Percentiles rank a stretch among this genome's conserved stretches.
phyloP scores from a whole-genome alignment of 2,113 vertebrate species.

The Urocitellus parryii region DNA sequence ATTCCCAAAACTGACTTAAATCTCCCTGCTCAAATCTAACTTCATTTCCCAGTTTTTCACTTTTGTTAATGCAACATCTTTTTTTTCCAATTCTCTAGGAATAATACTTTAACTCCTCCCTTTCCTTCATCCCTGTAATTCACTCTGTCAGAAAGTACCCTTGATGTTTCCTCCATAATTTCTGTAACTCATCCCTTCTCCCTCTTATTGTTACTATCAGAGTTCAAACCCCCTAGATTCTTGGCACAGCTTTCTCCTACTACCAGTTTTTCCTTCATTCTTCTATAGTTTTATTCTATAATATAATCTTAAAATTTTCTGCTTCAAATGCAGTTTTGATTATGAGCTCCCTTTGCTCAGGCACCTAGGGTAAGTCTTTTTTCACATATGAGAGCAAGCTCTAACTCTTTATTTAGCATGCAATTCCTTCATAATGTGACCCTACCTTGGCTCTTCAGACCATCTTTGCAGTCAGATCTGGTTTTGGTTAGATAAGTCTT shows the following conservation, averaged over 20 bases:
- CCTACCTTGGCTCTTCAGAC: background rate
- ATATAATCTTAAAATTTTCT: constrained; percentile 2
- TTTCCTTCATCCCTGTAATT: background rate
- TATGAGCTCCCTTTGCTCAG: background rate
- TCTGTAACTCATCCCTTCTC: constrained; percentile 22
- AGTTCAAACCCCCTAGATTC: constrained; percentile 17
- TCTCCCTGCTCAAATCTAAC: background rate
- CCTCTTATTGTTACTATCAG: background rate
- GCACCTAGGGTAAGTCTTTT: background rate
- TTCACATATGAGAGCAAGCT: background rate
- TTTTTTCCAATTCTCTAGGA: background rate
- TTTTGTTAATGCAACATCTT: constrained; percentile 3
- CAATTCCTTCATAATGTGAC: background rate
- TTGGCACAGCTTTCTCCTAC: background rate
- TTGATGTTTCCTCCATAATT: background rate
- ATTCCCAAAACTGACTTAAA: background rate
- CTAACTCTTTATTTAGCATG: background rate
- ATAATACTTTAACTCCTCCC: constrained; percentile 16
- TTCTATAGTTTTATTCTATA: background rate
- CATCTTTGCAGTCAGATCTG: background rate
- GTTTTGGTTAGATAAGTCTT: constrained; percentile 32
- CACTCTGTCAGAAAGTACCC: constrained; percentile 1
- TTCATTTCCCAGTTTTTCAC: background rate
- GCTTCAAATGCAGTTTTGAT: constrained; percentile 1
- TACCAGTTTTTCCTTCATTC: background rate